Base-by-base conservation (phyloP, 2,888 invertebrate genomes). In the Ischnus inquisitorius region DNA sequence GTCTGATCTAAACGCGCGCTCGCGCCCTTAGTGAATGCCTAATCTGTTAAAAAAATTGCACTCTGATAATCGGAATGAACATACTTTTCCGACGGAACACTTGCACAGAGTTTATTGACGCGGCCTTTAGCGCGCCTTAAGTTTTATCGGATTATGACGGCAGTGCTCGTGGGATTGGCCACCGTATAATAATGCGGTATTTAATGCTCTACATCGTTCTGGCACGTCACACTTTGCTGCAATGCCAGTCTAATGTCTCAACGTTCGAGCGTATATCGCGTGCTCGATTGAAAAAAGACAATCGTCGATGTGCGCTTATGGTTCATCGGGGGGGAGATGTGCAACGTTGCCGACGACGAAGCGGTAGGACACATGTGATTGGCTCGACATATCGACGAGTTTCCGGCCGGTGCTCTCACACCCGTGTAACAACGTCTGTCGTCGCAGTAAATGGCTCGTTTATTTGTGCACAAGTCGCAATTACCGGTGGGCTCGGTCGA, bases 401-500 rank as follows among this genome's bases (percentile, higher is more conserved):
- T 71, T 79, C 79, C 71, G 79, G 79, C 79, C 71, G 71, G 41
- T 71, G 71, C 19, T 64, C 64, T 71, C 79, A 28, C 43, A 71
- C 14, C 71, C 34, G 28, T 41, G 3, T 19, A 12, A 8, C 25
- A 41, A n/a, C 19, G 41, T 62, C n/a, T n/a, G 22, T 69, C 54
- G 16, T 22, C 54, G 39, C 19, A 41, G 41, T 41, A n/a, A 71
- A 60, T 28, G 28, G 60, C n/a, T 28, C 28, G n/a, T n/a, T 6
- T 14, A 25, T 25, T 25, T 25, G 60, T 14, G 60, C 25, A 60
- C 25, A 14, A 28, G 60, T 60, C 28, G 60, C 5, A 71, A 79
- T 72, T 65, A 43, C 65, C 34, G 10, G 41, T 65, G 14, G 41
- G 51, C 25, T 51, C 16, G 71, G 71, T 48, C 71, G 14, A 54